Evolutionary conservation across 1,140 invertebrate species (phyloP), one percentile per base, ranked within the genome.

Genomic region (Onthophagus taurus): DNA sequence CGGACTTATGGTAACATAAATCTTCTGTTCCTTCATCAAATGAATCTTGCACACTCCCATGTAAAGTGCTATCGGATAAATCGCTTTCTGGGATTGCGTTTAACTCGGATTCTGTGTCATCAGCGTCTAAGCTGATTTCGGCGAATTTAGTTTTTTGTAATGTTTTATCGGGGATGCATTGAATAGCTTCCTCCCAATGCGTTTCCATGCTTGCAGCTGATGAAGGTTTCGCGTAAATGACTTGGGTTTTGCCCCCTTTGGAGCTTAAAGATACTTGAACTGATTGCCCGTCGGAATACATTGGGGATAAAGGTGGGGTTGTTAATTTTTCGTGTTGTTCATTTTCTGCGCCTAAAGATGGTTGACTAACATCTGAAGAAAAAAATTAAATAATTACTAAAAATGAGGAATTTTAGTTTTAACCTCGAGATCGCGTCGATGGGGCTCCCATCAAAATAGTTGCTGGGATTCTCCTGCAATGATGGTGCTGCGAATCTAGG

Each of bases 41-140:
- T 13, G 67, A 72, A 56, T 70, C 70, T 42, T 76, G 76, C 7
- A 74, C 78, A 53, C 80, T 84, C 39, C 78, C 80, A 57, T 85
- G 80, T 31, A 84, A 68, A 21, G 83, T 84, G 60, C 81, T 85
- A 54, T 87, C 83, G 18, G 85, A 88, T 61, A 84, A 82, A 58
- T 87, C 83, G 64, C 84, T 85, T 69, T 90, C 88, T 21, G 85
- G 85, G 60, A 90, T 89, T 44, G 82, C 85, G 46, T 88, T 85
- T 52, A 90, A 67, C 64, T 89, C 86, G 17, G 83, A 85, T 67
- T 90, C 87, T 5, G 82, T 82, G 54, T 87, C 86, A 64, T 90
- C 85, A 42, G 76, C 79, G 63, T 89, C 85, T 26, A 26, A 26
- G 6, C 20, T 19, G n/a, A 33, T 20, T 36, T 36, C 34, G n/a